These are phyloP conservation scores for Keiferia lycopersicella DNA, from an alignment of 2,888 invertebrate species.

Conservation along the genomic window DNA sequence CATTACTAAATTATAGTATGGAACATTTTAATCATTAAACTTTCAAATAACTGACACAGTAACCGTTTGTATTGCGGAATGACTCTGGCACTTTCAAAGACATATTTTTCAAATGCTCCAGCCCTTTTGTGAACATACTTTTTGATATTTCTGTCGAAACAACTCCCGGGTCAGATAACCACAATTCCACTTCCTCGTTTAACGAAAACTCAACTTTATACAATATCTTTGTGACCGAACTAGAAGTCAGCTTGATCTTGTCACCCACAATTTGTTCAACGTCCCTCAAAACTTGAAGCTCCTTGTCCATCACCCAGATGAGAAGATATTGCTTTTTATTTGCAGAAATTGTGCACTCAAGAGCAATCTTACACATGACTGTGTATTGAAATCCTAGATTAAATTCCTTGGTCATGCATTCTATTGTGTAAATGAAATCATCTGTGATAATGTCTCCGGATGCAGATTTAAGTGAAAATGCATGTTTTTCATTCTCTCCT, in stretches of 20 bases:
- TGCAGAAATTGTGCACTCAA: conserved; percentile 71
- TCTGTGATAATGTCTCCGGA: conserved; percentile 54
- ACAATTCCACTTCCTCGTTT: conserved; percentile 71
- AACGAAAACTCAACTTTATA: conserved; percentile 73
- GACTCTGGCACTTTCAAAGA: conserved; percentile 78
- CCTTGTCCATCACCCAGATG: conserved; percentile 83
- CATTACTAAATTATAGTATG: conserved; percentile 30
- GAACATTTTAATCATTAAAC: conserved; percentile 51
- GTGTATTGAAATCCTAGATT: conserved; percentile 72
- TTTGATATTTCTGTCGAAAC: conserved; percentile 80
- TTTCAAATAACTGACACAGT: conserved; percentile 82
- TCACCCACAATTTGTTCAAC: conserved; percentile 50
- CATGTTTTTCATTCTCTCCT: conserved; percentile 45
- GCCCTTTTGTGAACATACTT: conserved; percentile 77
- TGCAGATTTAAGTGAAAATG: conserved; percentile 53
- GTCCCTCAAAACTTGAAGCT: conserved; percentile 74
- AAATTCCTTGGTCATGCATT: conserved; percentile 73
- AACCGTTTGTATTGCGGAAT: conserved; percentile 79
- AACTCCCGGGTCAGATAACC: conserved; percentile 78
- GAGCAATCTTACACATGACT: conserved; percentile 78
- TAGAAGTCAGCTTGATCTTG: conserved; percentile 63
- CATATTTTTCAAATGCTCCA: conserved; percentile 79
- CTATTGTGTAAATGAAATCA: conserved; percentile 80
- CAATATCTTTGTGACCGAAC: conserved; percentile 79
- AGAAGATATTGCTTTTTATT: conserved; percentile 76